These are phyloP conservation scores for Pseudochirops corinnae DNA, from an alignment of 2,797 vertebrate genomes.

Conservation along the genomic window DNA sequence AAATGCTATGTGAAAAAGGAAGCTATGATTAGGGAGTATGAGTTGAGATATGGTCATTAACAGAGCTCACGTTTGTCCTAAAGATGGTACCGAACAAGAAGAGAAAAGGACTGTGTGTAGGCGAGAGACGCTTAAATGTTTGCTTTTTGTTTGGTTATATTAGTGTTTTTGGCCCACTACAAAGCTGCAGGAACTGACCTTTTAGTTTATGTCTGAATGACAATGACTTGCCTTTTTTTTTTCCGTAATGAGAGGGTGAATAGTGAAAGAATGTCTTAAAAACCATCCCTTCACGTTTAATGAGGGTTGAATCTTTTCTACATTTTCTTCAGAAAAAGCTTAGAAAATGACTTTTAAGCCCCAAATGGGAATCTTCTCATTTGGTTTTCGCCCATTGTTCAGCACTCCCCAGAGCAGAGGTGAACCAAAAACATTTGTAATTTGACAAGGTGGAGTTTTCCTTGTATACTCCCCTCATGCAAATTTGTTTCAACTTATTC, in stretches of 20 bases:
- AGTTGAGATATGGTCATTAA: not conserved
- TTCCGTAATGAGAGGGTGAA: conserved; percentile 50
- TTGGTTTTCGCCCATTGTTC: not conserved
- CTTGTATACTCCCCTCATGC: rapidly evolving
- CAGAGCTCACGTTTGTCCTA: not conserved
- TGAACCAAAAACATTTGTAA: not conserved
- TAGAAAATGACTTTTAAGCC: conserved; percentile 55
- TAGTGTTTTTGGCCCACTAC: not conserved
- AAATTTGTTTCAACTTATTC: not conserved
- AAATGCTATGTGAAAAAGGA: not conserved
- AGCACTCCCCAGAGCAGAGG: not conserved
- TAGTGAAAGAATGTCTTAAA: conserved; percentile 34
- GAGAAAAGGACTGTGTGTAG: rapidly evolving
- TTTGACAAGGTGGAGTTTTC: not conserved
- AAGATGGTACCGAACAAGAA: not conserved
- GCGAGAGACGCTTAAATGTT: rapidly evolving
- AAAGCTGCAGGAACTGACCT: conserved; percentile 54
- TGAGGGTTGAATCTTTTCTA: conserved; percentile 44
- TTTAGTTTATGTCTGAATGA: conserved; percentile 61
- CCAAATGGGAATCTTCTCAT: conserved; percentile 4
- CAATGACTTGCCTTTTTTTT: conserved; percentile 5
- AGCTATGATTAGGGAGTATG: not conserved
- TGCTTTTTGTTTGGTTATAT: rapidly evolving
- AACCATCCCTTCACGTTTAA: conserved; percentile 55
- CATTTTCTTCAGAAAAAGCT: conserved; percentile 19